These are phyloP conservation scores for Acridotheres tristis DNA, from an alignment of 2,797 vertebrate genomes.

Conservation along the genomic window DNA sequence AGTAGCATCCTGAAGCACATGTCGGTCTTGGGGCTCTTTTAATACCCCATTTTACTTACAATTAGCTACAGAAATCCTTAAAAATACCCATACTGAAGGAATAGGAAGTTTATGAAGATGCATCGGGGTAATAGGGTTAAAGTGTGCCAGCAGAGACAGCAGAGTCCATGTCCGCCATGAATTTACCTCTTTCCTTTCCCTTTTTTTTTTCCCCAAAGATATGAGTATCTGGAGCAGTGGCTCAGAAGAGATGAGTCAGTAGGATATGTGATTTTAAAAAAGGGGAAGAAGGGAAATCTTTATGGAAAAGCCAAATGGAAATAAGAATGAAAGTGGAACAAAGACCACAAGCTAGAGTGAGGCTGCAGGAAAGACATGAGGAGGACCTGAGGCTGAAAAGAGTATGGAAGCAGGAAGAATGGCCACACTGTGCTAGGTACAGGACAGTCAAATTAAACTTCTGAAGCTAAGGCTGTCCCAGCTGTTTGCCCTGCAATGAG, in stretches of 20 bases:
- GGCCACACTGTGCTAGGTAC: background rate
- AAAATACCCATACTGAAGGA: background rate
- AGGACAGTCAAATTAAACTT: background rate
- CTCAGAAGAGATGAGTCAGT: background rate
- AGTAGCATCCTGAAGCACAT: background rate
- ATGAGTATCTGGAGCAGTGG: background rate
- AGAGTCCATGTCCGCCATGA: fast-evolving
- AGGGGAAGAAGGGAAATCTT: background rate
- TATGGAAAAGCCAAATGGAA: background rate
- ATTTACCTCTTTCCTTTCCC: background rate
- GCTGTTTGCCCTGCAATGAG: background rate
- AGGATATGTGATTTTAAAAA: background rate
- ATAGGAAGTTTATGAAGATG: background rate
- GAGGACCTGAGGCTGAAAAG: background rate
- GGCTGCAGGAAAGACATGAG: background rate
- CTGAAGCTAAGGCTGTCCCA: background rate
- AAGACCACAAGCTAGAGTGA: background rate
- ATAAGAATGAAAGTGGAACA: background rate
- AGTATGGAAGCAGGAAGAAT: background rate
- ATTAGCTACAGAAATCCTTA: background rate
- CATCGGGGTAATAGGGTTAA: background rate
- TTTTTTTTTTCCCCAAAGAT: background rate
- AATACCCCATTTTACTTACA: background rate
- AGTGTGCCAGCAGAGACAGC: background rate
- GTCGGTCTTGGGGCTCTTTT: background rate